Evolutionary conservation across 64 coral and sea anemone genomes (phyloP), one percentile per base, ranked within the genome.

Genomic region (Stylophora pistillata): DNA sequence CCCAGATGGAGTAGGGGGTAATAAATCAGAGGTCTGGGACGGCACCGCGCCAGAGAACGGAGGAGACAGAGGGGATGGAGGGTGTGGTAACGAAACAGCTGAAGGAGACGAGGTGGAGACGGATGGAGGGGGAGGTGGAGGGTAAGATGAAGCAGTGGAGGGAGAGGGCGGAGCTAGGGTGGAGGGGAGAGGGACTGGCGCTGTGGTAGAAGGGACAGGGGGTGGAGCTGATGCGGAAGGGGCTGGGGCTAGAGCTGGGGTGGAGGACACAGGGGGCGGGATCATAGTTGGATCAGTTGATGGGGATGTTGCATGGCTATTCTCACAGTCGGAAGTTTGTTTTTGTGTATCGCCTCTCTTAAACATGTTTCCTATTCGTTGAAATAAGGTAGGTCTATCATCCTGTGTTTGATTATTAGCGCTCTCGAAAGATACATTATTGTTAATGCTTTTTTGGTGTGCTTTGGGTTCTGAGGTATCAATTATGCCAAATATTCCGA

Each of bases 401-500:
- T 82, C 15, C 61, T 21, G 1, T 21, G 2, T 4, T 7, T 82
- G 60, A 47, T 63, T 28, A 66, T 41, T 41, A 6, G 59, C n/a
- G 31, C 28, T 81, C 9, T 28, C 29, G 23, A 15, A 58, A 15
- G 9, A 13, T 17, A 56, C 5, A 12, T 55, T 52, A 77, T 77
- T 7, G 13, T n/a, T 27, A 14, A 75, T 47, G 1, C 9, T 53
- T 78, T 53, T 4, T 13, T 34, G 72, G 15, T 52, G 16, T 74
- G 72, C 72, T 74, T 30, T 74, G 21, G 7, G 31, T 21, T 17
- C 59, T 41, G 3, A 3, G 11, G 65, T 84, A 13, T 32, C 47
- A 9, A 84, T 53, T 28, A 84, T 70, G 15, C 80, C 66, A 21
- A 84, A 84, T 68, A 84, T 84, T 25, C 80, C 80, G 28, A 84